Base-by-base conservation (phyloP, 2,113 vertebrate genomes). In the Nettapus auritus region DNA sequence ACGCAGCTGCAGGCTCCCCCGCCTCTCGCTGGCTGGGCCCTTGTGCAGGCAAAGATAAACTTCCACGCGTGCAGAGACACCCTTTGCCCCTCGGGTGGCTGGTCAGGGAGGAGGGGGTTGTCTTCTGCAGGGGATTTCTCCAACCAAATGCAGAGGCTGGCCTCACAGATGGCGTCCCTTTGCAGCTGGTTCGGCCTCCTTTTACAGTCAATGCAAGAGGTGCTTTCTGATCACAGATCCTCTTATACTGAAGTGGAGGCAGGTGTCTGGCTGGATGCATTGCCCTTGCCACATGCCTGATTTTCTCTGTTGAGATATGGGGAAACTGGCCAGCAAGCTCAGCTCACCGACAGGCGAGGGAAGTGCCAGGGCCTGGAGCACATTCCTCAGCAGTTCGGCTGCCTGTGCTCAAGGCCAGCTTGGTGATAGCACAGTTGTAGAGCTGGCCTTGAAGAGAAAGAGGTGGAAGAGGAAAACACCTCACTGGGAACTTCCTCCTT, bases 81-180 rank as follows among this genome's bases (percentile, higher is more conserved):
- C 17, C 18, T 11, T 26, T 23, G 7, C 13, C 17, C 46, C 55
- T 38, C 2, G 71, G 33, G 33, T 29, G 33, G 46, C 34, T 1
- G 1, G 9, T 38, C 23, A 12, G 28, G 44, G 46, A 33, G 28
- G 14, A 38, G 29, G 38, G 13, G 34, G 28, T 26, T 2, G 20
- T 23, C 25, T 64, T 16, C 29, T 12, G 36, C 52, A 26, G 25
- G 52, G 34, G 15, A 8, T 33, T 5, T 2, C 79, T 64, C n/a
- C 38, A 18, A n/a, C 17, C 55, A 11, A 36, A n/a, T 0, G 0
- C 46, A 10, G 33, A 29, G 63, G 36, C 42, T 11, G n/a, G 34
- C 18, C 36, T n/a, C 2, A 4, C 40, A 17, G 59, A 2, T 21
- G 1, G 16, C 17, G 36, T 31, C 0, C 0, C 15, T 50, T 50